Base-by-base conservation (phyloP, 2,797 vertebrate species). In the Acropternis orthonyx region DNA sequence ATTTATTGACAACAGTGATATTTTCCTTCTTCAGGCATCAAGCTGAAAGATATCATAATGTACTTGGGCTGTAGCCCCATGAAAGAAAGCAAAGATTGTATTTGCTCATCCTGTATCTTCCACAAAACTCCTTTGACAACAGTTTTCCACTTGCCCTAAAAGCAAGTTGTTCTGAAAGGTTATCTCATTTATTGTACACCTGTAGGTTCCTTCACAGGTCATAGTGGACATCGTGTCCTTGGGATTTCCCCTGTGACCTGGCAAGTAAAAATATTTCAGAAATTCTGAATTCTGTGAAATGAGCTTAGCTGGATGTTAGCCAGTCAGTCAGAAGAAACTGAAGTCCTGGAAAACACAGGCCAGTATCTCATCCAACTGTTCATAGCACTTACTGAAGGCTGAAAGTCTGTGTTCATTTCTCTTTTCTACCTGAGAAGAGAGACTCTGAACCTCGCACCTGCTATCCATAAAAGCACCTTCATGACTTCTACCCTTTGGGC, bases 1-100 rank as follows among this genome's bases (percentile, higher is more conserved):
- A 88, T 93, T 89, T 88, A 86, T 49, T 93, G 88, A 94, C 82
- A 94, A 72, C 9, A 68, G 34, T 69, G 39, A 80, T 96, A 58
- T 86, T 95, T 95, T 93, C 56, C 28, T 78, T 91, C 76, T 82
- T 91, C 71, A 95, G 56, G 36, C 82, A 68, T 66, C 68, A 78
- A 13, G 26, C 58, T 92, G 66, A 89, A 93, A 69, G 46, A 59
- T 86, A 88, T 67, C 1, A 8, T 86, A 51, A 88, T 55, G 66
- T 88, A 78, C 51, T 95, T 92, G 54, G 79, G 54, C 43, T 88
- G 75, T 43, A 85, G 72, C 46, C 49, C 58, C n/a, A 34, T 51
- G 36, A 72, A 88, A 81, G 62, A 78, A 22, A 81, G 20, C 16
- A 39, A 86, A 90, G 37, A 37, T 65, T 90, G 65, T 7, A 88